Evolutionary conservation across 2,797 vertebrate genomes (phyloP), one percentile per base, ranked within the genome.

Genomic region (Iguana delicatissima): DNA sequence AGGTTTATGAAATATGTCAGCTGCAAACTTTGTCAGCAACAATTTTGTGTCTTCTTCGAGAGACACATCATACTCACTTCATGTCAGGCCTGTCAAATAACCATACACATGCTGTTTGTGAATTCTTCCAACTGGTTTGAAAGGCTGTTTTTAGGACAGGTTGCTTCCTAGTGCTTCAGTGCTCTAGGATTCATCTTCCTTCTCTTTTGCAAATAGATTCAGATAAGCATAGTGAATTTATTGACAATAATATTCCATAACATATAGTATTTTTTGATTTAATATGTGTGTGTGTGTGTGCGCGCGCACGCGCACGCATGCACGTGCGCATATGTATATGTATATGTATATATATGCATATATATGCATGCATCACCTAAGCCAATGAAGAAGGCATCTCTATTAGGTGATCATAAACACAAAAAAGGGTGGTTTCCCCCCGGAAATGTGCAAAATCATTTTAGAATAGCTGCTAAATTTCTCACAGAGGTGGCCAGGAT

Each of bases 1-100:
- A 81, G 29, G 86, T 72, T 72, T 55, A 24, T 85, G 89, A 86
- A 80, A 81, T 90, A 42, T 90, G 89, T 90, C 77, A 90, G 52
- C 84, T 62, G 29, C 38, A 81, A 62, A 73, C 14, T 59, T 72
- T 80, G 69, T 81, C 73, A 86, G 89, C 52, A 86, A 86, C 5
- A 32, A 81, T 86, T 86, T 74, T 67, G 62, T 81, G 77, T 90
- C 84, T 81, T 35, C 64, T 86, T 81, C 77, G 22, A 90, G 69
- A 74, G 77, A 81, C 35, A 88, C 55, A 20, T 50, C 72, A 84
- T 3, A 18, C 20, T 69, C 16, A 59, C 79, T 50, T 81, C 52
- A 86, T 86, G 52, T 81, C 79, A 85, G 20, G 20, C 76, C 29
- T 86, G 67, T 86, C 84, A 81, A 84, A 74, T 32, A 90, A 35